A percentile compares a stretch with the other conserved stretches of the same genome.
Conservation (phyloP, 2,113 vertebrate genomes). For the Choloepus hoffmanni region DNA sequence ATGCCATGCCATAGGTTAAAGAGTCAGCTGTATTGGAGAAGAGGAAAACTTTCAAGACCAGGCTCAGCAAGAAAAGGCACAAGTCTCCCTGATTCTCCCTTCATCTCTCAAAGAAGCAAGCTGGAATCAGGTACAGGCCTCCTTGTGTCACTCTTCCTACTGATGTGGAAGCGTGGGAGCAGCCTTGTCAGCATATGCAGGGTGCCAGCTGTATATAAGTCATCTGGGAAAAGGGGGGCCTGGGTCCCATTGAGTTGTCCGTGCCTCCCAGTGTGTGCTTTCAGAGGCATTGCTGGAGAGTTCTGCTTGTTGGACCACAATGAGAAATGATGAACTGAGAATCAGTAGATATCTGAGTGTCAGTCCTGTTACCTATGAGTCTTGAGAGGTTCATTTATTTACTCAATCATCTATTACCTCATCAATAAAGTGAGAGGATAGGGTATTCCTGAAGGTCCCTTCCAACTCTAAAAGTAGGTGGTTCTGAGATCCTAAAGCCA, state of each 20-base stretch:
- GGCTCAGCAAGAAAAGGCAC: not conserved
- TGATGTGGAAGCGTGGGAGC: not conserved
- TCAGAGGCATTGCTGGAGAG: not conserved
- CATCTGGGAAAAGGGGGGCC: not conserved
- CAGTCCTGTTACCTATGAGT: not conserved
- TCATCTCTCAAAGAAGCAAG: not conserved
- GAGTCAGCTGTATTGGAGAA: not conserved
- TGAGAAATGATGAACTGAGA: not conserved
- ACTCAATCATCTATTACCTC: not conserved
- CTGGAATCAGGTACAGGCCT: accelerated
- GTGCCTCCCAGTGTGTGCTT: not conserved
- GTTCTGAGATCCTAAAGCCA: not conserved
- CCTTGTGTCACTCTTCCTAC: not conserved
- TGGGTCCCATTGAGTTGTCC: not conserved
- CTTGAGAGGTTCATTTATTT: not conserved
- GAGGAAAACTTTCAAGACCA: not conserved
- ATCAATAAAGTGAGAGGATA: not conserved
- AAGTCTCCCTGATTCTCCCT: too few species aligned
- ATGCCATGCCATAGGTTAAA: not conserved
- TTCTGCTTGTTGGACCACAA: not conserved
- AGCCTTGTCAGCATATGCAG: not conserved
- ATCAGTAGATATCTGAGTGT: not conserved
- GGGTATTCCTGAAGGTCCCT: not conserved
- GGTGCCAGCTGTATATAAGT: not conserved
- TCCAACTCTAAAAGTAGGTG: not conserved